Conservation (phyloP, 2,113 vertebrate species). For the Psittacus erithacus region DNA sequence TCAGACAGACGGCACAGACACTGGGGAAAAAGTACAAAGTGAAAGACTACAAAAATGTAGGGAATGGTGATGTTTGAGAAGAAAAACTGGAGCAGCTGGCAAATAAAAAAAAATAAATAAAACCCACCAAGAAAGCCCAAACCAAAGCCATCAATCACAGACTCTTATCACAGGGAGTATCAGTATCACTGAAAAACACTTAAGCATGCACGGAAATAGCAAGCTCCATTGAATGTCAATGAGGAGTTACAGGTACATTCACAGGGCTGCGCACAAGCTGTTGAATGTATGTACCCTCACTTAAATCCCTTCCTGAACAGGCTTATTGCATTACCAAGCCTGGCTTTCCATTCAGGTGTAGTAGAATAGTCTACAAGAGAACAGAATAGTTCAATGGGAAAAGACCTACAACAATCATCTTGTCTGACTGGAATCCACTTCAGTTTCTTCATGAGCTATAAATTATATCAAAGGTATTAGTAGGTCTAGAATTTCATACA, state of each 20-base stretch:
- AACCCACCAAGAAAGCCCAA: not conserved
- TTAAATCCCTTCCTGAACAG: not conserved
- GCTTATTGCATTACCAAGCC: not conserved
- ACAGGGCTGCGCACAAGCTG: not conserved
- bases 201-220: not conserved
- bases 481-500: not conserved
- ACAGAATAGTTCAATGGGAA: not conserved
- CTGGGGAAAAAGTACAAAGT: not conserved
- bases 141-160: not conserved
- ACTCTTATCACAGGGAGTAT: not conserved
- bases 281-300: not conserved
- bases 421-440: not conserved
- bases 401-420: not conserved
- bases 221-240: not conserved
- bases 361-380: not conserved
- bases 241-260: not conserved
- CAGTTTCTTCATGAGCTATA: not conserved
- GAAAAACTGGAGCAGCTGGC: not conserved
- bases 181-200: not conserved
- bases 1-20: not conserved
- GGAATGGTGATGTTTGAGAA: conserved; percentile 5
- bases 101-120: not conserved
- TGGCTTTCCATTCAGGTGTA: not conserved
- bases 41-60: not conserved
- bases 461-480: not conserved